Base-by-base conservation (phyloP, 2,888 invertebrate species). In the Andrena chrysosceles region DNA sequence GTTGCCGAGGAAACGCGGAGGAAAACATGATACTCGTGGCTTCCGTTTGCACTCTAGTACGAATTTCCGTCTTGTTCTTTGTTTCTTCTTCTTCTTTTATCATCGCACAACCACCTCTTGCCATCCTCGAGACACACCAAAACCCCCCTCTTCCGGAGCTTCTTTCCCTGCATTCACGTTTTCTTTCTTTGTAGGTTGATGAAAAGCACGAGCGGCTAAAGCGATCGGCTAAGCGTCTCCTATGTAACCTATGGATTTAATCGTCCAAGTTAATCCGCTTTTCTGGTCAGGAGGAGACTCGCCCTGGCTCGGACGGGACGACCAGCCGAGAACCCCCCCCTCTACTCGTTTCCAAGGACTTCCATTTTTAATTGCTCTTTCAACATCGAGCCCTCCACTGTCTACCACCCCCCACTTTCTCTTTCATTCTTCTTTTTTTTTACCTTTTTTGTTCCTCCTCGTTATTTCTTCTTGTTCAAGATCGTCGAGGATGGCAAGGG, bases 121-220 rank as follows among this genome's bases (percentile, higher is more conserved):
- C 81, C 81, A 81, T 81, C 81, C 68, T 35, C 35, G 68, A 69
- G 52, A 52, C 62, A 31, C 35, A 16, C 35, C 23, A 13, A 13
- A 13, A 3, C 4, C 13, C 42, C 42, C 13, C 13, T 10, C 10
- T 10, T 16, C 54, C 69, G 56, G 5, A 56, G 48, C 60, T 33
- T 54, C 56, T 48, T 62, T 49, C 49, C 60, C n/a, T 48, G 62
- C 67, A 81, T 81, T 80, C 67, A 81, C 81, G 56, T 72, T 81
- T 81, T 81, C 81, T 81, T 81, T 81, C 81, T 81, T 80, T 81
- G 73, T 81, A 81, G 81, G 81, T 81, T 81, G 81, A 81, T 81
- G 81, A 81, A 81, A 81, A 73, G 72, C 80, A 68, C 80, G 67
- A 79, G 73, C 73, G 81, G 73, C 81, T 81, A 80, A 77, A 71